Conservation (phyloP, 1,140 invertebrate genomes). For the Drosophila aff. region DNA sequence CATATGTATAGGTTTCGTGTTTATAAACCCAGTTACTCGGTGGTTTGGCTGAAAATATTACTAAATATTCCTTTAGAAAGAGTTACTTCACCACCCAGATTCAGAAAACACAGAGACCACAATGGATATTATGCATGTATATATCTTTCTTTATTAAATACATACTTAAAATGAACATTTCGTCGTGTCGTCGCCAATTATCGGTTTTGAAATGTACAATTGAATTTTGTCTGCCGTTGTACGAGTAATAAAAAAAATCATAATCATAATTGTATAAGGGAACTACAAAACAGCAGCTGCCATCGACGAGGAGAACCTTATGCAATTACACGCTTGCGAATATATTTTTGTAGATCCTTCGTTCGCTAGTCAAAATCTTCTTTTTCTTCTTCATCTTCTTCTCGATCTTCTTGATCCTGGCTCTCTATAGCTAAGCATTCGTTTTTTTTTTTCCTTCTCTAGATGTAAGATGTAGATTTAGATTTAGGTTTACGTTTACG, state of each 20-base stretch:
- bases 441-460: conserved; percentile 31
- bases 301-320: background rate
- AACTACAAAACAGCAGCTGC: conserved; percentile 27
- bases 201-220: conserved; percentile 51
- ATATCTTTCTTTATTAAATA: conserved; percentile 54
- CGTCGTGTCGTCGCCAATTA: conserved; percentile 41
- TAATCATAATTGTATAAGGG: conserved; percentile 15
- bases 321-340: conserved; percentile 13
- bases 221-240: conserved; percentile 52
- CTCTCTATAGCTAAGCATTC: conserved; percentile 34
- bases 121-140: conserved; percentile 10
- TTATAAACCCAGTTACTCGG: background rate
- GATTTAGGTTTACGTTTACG: conserved; percentile 48
- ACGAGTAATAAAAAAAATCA: conserved; percentile 41
- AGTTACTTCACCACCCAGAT: background rate
- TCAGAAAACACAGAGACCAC: background rate
- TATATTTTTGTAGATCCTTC: conserved; percentile 26
- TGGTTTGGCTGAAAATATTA: background rate
- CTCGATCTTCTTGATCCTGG: background rate
- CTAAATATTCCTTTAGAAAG: background rate
- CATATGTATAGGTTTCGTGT: background rate
- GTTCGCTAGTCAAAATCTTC: conserved; percentile 21
- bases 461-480: conserved; percentile 26
- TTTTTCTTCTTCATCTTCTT: background rate
- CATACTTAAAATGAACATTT: conserved; percentile 61